Conservation (phyloP, 1,140 invertebrate species). For the Kradibia gibbosae region DNA sequence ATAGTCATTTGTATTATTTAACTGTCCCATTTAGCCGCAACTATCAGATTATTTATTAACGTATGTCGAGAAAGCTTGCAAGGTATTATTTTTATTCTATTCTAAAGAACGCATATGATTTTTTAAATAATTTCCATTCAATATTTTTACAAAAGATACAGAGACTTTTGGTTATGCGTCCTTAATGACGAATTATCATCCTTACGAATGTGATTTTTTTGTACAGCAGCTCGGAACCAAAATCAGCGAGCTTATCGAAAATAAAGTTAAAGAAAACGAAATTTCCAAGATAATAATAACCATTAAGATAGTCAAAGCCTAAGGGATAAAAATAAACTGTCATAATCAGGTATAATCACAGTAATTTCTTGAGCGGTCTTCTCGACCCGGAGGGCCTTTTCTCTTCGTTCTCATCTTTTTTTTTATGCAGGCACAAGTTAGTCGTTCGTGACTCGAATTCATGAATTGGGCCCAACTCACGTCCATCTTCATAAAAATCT, state of each 20-base stretch:
- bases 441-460: conserved; percentile 11
- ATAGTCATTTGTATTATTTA: neutral
- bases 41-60: too few relatives aligned
- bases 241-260: neutral
- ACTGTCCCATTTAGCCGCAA: too few relatives aligned
- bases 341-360: neutral
- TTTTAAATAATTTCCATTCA: neutral
- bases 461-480: neutral
- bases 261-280: neutral
- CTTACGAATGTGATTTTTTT: neutral
- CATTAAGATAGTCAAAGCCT: neutral
- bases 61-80: too few relatives aligned
- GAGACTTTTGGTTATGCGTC: neutral
- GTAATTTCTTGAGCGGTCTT: neutral
- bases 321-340: neutral
- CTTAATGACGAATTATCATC: neutral
- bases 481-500: conserved; percentile 1
- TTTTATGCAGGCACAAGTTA: neutral
- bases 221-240: neutral
- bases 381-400: neutral
- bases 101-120: too few relatives aligned
- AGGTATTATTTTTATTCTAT: too few relatives aligned
- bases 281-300: neutral
- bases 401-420: neutral
- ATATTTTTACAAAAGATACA: neutral